These are phyloP conservation scores for Chelonoidis abingdonii DNA, from an alignment of 2,113 vertebrate genomes.

Conservation along the genomic window DNA sequence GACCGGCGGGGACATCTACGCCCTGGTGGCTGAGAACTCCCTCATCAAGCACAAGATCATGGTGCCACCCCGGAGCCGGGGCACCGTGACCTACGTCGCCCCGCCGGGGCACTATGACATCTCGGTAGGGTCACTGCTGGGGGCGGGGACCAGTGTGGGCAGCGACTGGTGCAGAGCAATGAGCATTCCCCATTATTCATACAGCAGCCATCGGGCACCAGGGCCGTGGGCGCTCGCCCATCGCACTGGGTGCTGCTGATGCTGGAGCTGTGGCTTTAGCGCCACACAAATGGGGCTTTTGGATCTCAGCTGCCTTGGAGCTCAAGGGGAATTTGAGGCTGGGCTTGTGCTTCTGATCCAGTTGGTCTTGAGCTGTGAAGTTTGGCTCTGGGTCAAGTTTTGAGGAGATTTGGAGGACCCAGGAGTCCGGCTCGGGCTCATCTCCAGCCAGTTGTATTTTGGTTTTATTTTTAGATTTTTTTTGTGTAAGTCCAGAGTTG, in stretches of 20 bases:
- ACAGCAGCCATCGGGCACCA: not conserved
- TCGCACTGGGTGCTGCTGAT: not conserved
- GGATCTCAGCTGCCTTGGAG: not conserved
- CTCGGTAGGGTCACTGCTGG: not conserved
- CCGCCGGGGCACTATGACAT: conserved; percentile 61
- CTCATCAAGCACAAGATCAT: conserved; percentile 71
- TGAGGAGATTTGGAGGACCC: not conserved
- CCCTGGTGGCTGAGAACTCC: conserved; percentile 68
- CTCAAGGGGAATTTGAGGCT: not conserved
- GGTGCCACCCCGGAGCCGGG: conserved; percentile 63
- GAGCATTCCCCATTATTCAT: not conserved
- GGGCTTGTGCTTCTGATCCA: not conserved
- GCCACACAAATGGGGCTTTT: not conserved
- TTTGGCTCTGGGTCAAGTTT: not conserved
- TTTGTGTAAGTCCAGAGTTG: not conserved
- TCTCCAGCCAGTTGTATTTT: not conserved
- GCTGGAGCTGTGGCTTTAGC: not conserved
- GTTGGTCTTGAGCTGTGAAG: not conserved
- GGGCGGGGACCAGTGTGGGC: accelerated
- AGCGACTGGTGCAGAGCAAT: not conserved
- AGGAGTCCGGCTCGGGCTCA: not conserved
- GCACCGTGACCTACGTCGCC: conserved; percentile 66
- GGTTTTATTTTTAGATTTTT: not conserved
- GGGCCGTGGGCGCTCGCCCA: not conserved
- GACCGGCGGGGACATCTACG: conserved; percentile 73